Conservation (phyloP, 64 coral and sea anemone genomes). For the Montipora efflorescens region DNA sequence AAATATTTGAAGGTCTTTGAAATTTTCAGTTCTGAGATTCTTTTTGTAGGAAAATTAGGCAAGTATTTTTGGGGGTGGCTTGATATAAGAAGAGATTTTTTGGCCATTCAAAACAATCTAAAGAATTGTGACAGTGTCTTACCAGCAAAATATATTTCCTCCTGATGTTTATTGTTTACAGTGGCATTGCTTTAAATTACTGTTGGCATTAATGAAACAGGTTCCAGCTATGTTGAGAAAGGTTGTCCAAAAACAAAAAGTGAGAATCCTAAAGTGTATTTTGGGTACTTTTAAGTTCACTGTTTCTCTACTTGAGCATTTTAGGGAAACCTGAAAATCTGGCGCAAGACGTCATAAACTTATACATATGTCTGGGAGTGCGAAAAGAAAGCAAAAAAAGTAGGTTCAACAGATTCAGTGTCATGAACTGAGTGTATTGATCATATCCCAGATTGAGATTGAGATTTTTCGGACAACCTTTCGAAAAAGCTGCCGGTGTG, state of each 20-base stretch:
- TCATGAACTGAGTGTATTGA: background rate
- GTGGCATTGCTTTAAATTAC: too few relatives aligned
- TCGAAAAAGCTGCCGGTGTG: background rate
- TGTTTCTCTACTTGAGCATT: slow-evolving; percentile 5
- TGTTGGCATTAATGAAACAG: too few relatives aligned
- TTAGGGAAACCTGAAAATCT: background rate
- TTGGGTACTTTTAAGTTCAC: background rate
- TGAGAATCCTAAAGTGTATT: background rate
- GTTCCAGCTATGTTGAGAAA: slow-evolving; percentile 1
- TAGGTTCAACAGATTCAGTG: background rate
- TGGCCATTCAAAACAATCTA: too few relatives aligned
- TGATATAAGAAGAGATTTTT: too few relatives aligned
- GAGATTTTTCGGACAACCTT: background rate
- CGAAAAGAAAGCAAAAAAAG: background rate
- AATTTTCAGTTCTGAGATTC: too few relatives aligned
- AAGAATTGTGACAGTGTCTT: too few relatives aligned
- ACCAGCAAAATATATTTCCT: too few relatives aligned
- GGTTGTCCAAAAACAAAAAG: background rate
- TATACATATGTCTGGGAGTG: background rate
- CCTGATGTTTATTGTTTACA: too few relatives aligned
- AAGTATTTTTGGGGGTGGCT: too few relatives aligned
- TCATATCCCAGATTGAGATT: slow-evolving; percentile 1
- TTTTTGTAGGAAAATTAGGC: too few relatives aligned
- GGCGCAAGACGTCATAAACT: background rate
- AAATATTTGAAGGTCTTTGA: too few relatives aligned